Conservation (phyloP, 2,113 vertebrate genomes). For the Pampusana beccarii region DNA sequence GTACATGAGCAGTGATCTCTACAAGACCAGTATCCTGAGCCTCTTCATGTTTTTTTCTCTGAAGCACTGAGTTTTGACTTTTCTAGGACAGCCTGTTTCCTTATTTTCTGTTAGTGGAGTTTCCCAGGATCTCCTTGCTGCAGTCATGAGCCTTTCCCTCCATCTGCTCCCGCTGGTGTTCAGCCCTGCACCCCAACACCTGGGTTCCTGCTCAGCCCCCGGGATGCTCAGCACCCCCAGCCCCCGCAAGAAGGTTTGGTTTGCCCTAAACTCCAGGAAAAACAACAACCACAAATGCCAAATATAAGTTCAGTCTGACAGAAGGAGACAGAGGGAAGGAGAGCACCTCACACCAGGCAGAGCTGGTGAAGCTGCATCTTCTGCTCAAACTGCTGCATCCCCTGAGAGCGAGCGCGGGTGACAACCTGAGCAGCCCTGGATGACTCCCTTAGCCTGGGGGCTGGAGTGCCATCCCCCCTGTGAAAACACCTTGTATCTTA, state of each 20-base stretch:
- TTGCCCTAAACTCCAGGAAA: rapidly evolving
- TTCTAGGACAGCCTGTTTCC: not conserved
- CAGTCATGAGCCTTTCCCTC: not conserved
- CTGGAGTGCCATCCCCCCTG: no score
- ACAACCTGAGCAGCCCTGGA: no score
- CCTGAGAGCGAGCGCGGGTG: not conserved
- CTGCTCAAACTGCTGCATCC: not conserved
- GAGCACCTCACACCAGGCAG: not conserved
- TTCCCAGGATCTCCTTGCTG: not conserved
- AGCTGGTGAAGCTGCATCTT: not conserved
- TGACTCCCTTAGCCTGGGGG: no score
- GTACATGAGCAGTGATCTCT: not conserved
- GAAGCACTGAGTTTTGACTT: not conserved
- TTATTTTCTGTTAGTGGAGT: not conserved
- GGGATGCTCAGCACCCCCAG: not conserved
- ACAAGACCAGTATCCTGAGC: not conserved
- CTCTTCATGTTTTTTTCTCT: not conserved
- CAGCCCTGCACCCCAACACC: not conserved
- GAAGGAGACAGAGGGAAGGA: not conserved
- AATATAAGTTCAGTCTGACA: not conserved
- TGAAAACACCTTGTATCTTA: no score
- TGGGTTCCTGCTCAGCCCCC: rapidly evolving
- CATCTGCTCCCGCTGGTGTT: no score
- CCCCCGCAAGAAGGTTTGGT: not conserved
- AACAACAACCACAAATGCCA: not conserved